Evolutionary conservation across 2,888 invertebrate species (phyloP), one percentile per base, ranked within the genome.

Genomic region (Masnerella sp.): DNA sequence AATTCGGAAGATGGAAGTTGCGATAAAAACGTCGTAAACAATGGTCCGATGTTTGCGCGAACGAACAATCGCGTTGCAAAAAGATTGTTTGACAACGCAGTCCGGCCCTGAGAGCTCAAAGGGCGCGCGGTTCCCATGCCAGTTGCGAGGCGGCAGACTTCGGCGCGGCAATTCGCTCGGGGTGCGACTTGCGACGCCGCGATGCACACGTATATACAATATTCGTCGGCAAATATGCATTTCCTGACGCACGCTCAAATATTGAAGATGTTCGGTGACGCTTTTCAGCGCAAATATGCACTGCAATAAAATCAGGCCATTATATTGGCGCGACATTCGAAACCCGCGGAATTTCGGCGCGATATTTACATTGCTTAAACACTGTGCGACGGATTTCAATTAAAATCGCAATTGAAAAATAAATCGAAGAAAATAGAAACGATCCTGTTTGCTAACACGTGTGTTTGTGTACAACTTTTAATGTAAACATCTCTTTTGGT

Each of bases 61-160:
- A 28, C 18, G 32, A 69, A 69, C 69, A 61, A 61, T 70, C 17
- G 59, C 28, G 15, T 45, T 49, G 56, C 11, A 56, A 69, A 56
- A 62, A 59, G 54, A 51, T 40, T 34, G 51, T 62, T 70, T 52
- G 59, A 62, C 61, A 56, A 34, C 40, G 36, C 11, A 14, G 36
- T 47, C 43, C 38, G 42, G 49, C 42, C 47, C 62, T 62, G 62
- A 59, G 69, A 74, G 58, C 58, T 45, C 68, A 74, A 69, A 69
- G 68, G 64, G 68, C 74, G 64, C 54, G 34, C 15, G 34, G 69
- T 74, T 74, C 74, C 64, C 74, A 74, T 51, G 69, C 47, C 40
- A 42, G 51, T 22, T 43, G 42, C 30, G 45, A 25, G 47, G 28
- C 40, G 28, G 12, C 45, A 20, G 54, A 38, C 43, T 45, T 45